A percentile compares a stretch with the other conserved stretches of the same genome.
phyloP scores from a whole-genome alignment of 1,140 invertebrate genomes.

The Grapholita molesta region DNA sequence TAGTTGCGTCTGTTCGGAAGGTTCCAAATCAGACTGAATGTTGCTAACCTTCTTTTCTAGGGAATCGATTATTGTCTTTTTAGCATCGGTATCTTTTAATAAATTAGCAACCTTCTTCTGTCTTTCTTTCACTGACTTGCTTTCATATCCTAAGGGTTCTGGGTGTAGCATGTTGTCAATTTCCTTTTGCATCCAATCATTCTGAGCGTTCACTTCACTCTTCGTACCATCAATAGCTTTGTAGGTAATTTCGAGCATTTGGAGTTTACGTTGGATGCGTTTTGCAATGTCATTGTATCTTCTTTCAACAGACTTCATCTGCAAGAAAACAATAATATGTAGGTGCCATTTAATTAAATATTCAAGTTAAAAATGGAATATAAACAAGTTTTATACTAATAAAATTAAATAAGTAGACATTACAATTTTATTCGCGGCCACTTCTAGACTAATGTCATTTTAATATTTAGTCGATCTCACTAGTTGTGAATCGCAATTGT shows the following conservation, averaged over 20 bases:
- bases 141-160: constrained; percentile 85
- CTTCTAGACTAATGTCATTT: too few relatives aligned
- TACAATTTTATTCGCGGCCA: too few relatives aligned
- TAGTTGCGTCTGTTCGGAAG: constrained; percentile 85
- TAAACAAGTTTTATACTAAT: constrained; percentile 18
- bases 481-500: too few relatives aligned
- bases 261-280: constrained; percentile 88
- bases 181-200: constrained; percentile 89
- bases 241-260: constrained; percentile 88
- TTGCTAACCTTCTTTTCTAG: constrained; percentile 89
- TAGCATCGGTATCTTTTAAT: constrained; percentile 90
- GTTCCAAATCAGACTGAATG: constrained; percentile 91
- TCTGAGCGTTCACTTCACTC: constrained; percentile 85
- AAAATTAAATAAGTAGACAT: too few relatives aligned
- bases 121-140: constrained; percentile 85
- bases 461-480: too few relatives aligned
- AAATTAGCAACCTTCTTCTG: constrained; percentile 85
- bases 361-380: constrained; percentile 20
- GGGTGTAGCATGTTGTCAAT: constrained; percentile 83
- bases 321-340: constrained; percentile 40
- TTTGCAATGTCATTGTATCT: constrained; percentile 90
- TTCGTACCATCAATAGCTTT: constrained; percentile 88
- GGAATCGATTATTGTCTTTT: constrained; percentile 89
- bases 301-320: constrained; percentile 89
- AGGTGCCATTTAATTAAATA: constrained; percentile 18